Percentiles rank a stretch among this genome's conserved stretches.
Conservation (phyloP, 2,113 vertebrate species). For the Vanacampus margaritifer region DNA sequence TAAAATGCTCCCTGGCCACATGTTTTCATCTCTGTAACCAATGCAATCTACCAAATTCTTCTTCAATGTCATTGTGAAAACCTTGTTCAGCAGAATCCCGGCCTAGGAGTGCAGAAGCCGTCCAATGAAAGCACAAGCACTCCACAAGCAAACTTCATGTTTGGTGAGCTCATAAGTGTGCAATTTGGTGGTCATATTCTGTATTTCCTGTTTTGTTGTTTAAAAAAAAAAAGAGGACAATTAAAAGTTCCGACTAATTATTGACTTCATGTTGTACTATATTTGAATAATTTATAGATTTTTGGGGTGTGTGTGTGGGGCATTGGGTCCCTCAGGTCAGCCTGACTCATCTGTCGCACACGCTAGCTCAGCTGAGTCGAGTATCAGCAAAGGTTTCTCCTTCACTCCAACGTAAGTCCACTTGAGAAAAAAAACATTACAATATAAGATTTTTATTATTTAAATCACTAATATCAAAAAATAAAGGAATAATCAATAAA, state of each 20-base stretch:
- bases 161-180: constrained; percentile 51
- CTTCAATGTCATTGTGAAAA: neutral
- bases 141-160: constrained; percentile 53
- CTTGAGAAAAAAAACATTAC: neutral
- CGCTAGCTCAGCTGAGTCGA: constrained; percentile 67
- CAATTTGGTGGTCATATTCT: too few species aligned
- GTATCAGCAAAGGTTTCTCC: constrained; percentile 73
- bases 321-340: constrained; percentile 50
- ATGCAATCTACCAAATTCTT: neutral
- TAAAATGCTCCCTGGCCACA: too few species aligned
- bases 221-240: neutral
- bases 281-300: too few species aligned
- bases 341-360: constrained; percentile 54
- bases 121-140: constrained; percentile 38
- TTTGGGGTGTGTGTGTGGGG: neutral
- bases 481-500: too few species aligned
- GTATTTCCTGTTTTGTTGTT: neutral
- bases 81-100: constrained; percentile 53
- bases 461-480: too few species aligned
- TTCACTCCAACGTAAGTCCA: constrained; percentile 79
- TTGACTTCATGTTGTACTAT: neutral
- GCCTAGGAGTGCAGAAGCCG: constrained; percentile 47
- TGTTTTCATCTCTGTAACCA: neutral
- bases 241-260: neutral
- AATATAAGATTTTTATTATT: neutral